phyloP scores from a whole-genome alignment of 2,888 invertebrate species.

The Sesamia inferens region DNA sequence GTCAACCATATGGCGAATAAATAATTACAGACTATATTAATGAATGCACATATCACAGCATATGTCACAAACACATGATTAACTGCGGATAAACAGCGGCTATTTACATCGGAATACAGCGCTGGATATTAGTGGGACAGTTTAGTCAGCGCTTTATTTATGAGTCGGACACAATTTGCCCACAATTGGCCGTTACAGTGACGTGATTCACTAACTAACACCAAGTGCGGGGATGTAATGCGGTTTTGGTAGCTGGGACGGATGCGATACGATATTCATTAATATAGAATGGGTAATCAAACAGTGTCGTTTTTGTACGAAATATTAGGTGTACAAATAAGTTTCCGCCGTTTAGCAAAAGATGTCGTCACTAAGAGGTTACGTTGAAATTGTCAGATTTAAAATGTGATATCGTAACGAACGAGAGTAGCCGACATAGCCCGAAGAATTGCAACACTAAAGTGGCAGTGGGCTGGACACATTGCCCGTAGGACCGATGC shows the following conservation, averaged over 20 bases:
- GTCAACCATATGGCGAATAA: slow-evolving; percentile 24
- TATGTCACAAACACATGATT: slow-evolving; percentile 57
- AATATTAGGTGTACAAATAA: too few species aligned
- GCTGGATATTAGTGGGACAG: slow-evolving; percentile 60
- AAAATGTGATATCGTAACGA: too few species aligned
- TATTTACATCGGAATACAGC: slow-evolving; percentile 53
- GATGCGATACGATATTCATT: slow-evolving; percentile 62
- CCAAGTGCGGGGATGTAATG: slow-evolving; percentile 50
- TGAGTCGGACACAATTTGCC: slow-evolving; percentile 69
- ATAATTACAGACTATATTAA: slow-evolving; percentile 24
- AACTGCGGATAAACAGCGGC: slow-evolving; percentile 55
- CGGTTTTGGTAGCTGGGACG: slow-evolving; percentile 45
- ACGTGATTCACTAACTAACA: slow-evolving; percentile 75
- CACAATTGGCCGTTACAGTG: slow-evolving; percentile 69
- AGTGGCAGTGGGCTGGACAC: too few species aligned
- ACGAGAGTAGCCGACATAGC: too few species aligned
- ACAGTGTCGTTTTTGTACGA: not conserved
- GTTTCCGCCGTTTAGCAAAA: too few species aligned
- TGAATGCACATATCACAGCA: slow-evolving; percentile 33
- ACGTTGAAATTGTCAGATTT: too few species aligned
- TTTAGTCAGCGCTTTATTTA: slow-evolving; percentile 72
- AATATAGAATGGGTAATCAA: slow-evolving; percentile 2
- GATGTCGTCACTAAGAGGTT: too few species aligned
- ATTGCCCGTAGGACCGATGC: too few species aligned
- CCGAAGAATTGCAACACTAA: too few species aligned